Percentiles rank a stretch among this genome's conserved stretches.
phyloP scores from a whole-genome alignment of 2,113 vertebrate species.

The Tachysurus vachellii region DNA sequence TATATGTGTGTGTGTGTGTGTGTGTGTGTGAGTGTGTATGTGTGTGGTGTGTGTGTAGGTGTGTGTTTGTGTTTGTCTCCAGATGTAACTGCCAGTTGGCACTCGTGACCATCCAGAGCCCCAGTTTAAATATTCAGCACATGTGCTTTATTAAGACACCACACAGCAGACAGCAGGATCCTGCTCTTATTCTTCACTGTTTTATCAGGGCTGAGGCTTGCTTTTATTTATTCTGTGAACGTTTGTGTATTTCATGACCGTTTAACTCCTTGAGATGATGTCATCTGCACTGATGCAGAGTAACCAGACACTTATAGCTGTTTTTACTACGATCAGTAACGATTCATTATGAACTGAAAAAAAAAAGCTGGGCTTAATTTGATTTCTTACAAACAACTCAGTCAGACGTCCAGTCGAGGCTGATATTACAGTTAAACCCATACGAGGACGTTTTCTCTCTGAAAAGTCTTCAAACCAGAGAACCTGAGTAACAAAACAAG shows the following conservation, averaged over 20 bases:
- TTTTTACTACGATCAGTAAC: not conserved
- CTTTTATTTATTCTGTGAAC: not conserved
- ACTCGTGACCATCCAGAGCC: not conserved
- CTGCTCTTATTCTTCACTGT: not conserved
- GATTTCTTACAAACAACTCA: too few relatives aligned
- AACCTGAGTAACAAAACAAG: too few relatives aligned
- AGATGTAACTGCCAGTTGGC: slow-evolving; percentile 24
- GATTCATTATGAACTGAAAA: not conserved
- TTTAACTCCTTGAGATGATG: not conserved
- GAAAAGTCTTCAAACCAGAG: too few relatives aligned
- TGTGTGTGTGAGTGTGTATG: not conserved
- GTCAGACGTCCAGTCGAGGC: too few relatives aligned
- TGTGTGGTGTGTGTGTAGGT: not conserved
- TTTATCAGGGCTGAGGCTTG: not conserved
- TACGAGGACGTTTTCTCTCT: too few relatives aligned
- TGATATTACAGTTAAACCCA: too few relatives aligned
- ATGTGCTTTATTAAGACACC: slow-evolving; percentile 12
- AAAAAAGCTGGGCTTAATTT: not conserved
- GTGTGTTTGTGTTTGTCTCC: slow-evolving; percentile 12
- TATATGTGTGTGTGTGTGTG: not conserved
- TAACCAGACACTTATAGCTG: not conserved
- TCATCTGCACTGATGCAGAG: not conserved
- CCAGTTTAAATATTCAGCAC: slow-evolving; percentile 32
- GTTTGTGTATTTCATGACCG: not conserved
- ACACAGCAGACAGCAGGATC: slow-evolving; percentile 20